These are phyloP conservation scores for Pterobdella sp. DNA, from an alignment of 2,888 invertebrate species.

Conservation along the genomic window DNA sequence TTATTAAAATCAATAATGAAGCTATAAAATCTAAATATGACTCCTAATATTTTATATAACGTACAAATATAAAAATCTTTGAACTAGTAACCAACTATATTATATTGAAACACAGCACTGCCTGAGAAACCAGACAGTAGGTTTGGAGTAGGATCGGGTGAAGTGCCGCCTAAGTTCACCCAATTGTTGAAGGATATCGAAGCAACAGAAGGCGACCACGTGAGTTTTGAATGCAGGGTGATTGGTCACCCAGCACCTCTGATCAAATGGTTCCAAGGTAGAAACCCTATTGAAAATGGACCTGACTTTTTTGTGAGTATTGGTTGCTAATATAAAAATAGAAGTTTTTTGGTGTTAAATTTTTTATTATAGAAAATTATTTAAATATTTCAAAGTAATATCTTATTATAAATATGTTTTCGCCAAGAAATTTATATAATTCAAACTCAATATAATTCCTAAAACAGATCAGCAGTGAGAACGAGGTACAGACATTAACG, in stretches of 20 bases:
- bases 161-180: constrained; percentile 49
- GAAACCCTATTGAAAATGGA: constrained; percentile 56
- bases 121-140: constrained; percentile 14
- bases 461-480: constrained; percentile 46
- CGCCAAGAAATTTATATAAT: too few species aligned
- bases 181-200: constrained; percentile 62
- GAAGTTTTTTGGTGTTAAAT: too few species aligned
- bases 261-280: constrained; percentile 76
- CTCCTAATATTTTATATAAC: constrained; percentile 38
- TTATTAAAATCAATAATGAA: too few species aligned
- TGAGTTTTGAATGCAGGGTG: constrained; percentile 48
- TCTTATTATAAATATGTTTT: too few species aligned
- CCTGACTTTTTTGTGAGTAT: constrained; percentile 58
- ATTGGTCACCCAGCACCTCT: constrained; percentile 49
- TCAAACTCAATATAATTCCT: too few species aligned
- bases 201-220: constrained; percentile 58
- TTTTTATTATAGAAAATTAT: too few species aligned
- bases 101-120: neutral
- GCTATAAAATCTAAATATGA: too few species aligned
- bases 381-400: too few species aligned
- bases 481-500: constrained; percentile 56
- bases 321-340: too few species aligned
- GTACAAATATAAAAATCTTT: too few species aligned
- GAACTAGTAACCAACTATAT: neutral
- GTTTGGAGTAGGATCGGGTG: constrained; percentile 38